Evolutionary conservation across 2,797 vertebrate genomes (phyloP).

Genomic region (Acipenser transmontanus): DNA sequence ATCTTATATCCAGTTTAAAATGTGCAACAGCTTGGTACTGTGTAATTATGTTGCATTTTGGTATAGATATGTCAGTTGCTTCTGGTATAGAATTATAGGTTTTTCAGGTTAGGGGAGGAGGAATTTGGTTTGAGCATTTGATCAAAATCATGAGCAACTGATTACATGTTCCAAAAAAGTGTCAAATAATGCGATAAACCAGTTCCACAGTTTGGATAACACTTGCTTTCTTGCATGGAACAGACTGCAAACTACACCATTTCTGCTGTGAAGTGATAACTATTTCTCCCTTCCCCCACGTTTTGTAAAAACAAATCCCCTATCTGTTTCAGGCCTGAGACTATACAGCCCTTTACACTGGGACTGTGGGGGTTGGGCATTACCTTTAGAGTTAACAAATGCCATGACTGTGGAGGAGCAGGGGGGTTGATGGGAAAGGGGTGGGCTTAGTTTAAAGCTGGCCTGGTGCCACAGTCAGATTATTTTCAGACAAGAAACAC

Average conservation of each 20-base stretch:
- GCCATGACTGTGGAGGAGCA: conserved; percentile 46
- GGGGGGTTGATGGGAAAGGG: conserved; percentile 43
- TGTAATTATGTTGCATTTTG: too few species aligned
- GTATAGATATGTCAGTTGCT: too few species aligned
- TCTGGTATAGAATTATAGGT: not conserved
- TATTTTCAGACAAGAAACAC: conserved; percentile 60
- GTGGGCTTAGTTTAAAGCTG: conserved; percentile 49
- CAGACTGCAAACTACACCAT: not conserved
- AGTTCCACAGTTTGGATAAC: not conserved
- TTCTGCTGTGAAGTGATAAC: not conserved
- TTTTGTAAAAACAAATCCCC: conserved; percentile 64
- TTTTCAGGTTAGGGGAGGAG: not conserved
- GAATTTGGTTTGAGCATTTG: conserved; percentile 5
- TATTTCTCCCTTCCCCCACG: conserved; percentile 47
- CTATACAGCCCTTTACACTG: conserved; percentile 31
- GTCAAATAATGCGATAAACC: not conserved
- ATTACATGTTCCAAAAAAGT: not conserved
- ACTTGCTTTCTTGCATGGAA: not conserved
- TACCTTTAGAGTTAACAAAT: conserved; percentile 59
- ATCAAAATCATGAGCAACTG: not conserved
- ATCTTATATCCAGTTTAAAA: too few species aligned
- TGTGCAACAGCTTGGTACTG: too few species aligned
- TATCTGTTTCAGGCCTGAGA: conserved; percentile 60
- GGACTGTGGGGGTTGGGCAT: too few species aligned
- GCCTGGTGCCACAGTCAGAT: conserved; percentile 51